Base-by-base conservation (phyloP, 35 echinoderm and acorn worm species). In the Heliocidaris tuberculata region DNA sequence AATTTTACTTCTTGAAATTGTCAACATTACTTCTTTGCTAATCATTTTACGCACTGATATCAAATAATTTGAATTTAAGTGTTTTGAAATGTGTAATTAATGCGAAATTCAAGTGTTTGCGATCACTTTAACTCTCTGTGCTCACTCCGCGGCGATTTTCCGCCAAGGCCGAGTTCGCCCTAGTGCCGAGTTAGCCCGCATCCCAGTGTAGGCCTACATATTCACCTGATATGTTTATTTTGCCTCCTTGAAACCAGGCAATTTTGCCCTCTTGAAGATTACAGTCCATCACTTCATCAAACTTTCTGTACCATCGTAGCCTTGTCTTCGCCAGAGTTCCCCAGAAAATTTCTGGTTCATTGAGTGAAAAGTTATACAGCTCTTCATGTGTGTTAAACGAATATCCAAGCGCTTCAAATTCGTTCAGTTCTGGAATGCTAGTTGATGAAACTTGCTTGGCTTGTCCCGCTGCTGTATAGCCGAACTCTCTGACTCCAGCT, bases 201-300 rank as follows among this genome's bases (percentile, higher is more conserved):
- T n/a, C n/a, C n/a, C n/a, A n/a, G n/a, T n/a, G n/a, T n/a, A n/a
- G n/a, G n/a, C 35, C 32, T 42, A 90, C n/a, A 78, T 92, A 50
- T 54, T 47, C 88, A 97, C 96, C 96, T 96, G 98, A 94, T 32
- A 95, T 95, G 92, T 99, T 99, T 31, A 99, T 78, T 90, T 99
- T 96, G 47, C 98, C 98, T 60, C 94, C 95, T 29, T 96, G 50
- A 93, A 99, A 99, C 98, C 98, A 99, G 27, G 95, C 86, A 65
- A 95, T 92, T 88, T 97, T 97, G 13, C 98, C 98, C 30, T 97
- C 95, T 60, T 31, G 60, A 70, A 97, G 90, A 54, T 98, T 31
- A 92, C 96, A 97, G 88, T 98, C 97, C 48, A 95, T 95, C 19
- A 95, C 95, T 86, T 97, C 86, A 86, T 96, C 94, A 93, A 99